Evolutionary conservation across 2,888 invertebrate species (phyloP).

Genomic region (Dyspetes luteomarginatus): DNA sequence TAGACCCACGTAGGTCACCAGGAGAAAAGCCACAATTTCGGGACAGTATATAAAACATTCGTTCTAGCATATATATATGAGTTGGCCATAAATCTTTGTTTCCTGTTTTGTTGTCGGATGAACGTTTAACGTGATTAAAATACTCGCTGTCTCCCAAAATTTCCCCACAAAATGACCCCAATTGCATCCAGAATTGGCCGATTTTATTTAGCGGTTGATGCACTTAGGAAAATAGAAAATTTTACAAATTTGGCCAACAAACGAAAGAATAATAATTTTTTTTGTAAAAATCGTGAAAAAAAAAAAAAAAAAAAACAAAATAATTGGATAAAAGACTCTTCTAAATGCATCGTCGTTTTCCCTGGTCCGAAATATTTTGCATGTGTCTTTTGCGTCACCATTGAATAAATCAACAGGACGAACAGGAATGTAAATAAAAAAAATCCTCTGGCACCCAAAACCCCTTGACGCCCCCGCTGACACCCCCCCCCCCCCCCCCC

Average conservation of each 20-base stretch:
- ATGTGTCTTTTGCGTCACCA: constrained; percentile 74
- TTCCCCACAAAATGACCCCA: constrained; percentile 42
- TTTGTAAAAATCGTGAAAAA: constrained; percentile 10
- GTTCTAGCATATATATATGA: constrained; percentile 71
- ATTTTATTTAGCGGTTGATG: constrained; percentile 47
- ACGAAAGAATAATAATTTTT: neutral
- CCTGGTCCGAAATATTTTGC: constrained; percentile 73
- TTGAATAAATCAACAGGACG: constrained; percentile 69
- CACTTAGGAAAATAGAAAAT: constrained; percentile 57
- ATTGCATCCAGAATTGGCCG: constrained; percentile 44
- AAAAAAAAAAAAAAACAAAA: constrained; percentile 17
- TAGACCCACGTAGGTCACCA: constrained; percentile 26
- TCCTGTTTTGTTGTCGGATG: constrained; percentile 64
- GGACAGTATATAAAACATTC: constrained; percentile 35
- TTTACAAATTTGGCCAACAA: neutral
- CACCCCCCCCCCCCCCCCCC: constrained; percentile 53
- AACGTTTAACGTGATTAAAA: constrained; percentile 67
- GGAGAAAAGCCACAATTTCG: constrained; percentile 4
- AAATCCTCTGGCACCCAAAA: neutral
- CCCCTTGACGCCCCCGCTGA: no score
- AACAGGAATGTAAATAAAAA: constrained; percentile 57
- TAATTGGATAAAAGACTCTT: constrained; percentile 65
- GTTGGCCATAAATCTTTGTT: constrained; percentile 75
- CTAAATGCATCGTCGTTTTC: constrained; percentile 75
- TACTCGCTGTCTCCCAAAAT: constrained; percentile 36